Evolutionary conservation across 37 sponge, comb jelly and placozoan species (phyloP).

Genomic region (Beroe ovata): DNA sequence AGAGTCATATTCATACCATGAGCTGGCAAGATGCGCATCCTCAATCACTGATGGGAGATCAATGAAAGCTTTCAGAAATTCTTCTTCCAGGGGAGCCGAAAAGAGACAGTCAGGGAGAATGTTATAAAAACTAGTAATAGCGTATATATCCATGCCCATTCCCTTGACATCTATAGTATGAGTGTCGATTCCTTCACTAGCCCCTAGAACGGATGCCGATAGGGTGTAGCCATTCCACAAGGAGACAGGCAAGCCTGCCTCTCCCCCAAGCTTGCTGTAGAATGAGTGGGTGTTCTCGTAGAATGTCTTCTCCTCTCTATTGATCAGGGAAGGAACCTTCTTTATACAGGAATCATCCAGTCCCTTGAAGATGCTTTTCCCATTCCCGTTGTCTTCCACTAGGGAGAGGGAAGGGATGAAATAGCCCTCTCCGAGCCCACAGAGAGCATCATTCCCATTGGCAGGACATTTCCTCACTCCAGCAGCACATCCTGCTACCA

Average conservation of each 20-base stretch:
- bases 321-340: constrained; percentile 30
- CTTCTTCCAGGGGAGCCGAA: background rate
- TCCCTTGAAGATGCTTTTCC: constrained; percentile 17
- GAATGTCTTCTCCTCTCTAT: constrained; percentile 40
- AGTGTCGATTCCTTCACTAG: constrained; percentile 31
- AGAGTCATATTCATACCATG: constrained; percentile 8
- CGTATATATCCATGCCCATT: constrained; percentile 49
- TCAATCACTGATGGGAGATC: constrained; percentile 19
- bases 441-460: background rate
- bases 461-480: background rate
- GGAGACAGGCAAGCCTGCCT: background rate
- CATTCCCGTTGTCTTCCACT: constrained; percentile 60
- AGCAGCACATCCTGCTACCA: background rate
- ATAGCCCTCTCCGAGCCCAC: constrained; percentile 43
- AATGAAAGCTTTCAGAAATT: background rate
- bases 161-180: constrained; percentile 36
- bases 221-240: constrained; percentile 20
- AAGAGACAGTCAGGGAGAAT: constrained; percentile 36
- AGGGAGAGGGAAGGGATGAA: constrained; percentile 32
- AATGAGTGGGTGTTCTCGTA: constrained; percentile 49
- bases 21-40: background rate
- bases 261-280: constrained; percentile 49
- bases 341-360: background rate
- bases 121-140: constrained; percentile 26
- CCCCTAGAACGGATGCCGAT: background rate